Evolutionary conservation across 2,888 invertebrate species (phyloP), one percentile per base, ranked within the genome.

Genomic region (Doris montereyensis): DNA sequence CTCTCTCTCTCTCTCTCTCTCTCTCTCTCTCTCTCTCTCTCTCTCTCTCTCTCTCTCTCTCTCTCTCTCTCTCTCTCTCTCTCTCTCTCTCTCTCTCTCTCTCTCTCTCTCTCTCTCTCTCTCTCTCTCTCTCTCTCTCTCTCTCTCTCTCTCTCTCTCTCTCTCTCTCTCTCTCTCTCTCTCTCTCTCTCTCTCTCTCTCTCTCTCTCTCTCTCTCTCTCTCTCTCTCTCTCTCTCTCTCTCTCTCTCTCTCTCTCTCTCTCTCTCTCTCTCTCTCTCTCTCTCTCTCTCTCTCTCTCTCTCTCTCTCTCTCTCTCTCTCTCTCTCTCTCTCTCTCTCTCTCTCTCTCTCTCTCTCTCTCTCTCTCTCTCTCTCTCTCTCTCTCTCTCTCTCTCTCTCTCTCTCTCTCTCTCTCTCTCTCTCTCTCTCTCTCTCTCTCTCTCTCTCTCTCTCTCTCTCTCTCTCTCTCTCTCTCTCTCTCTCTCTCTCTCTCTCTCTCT

Each of bases 71-170:
- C 62, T 24, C 28, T 24, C 21, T 8, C 28, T 24, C 28, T 65
- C 4, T 28, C 67, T 28, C 67, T 65, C 67, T 65, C 67, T 26
- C 28, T 65, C 67, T 65, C 67, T 65, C 67, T 65, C 67, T 65
- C 67, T 65, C 67, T 65, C 67, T 65, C 67, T 65, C 67, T 65
- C 28, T 65, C 67, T 65, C 67, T 65, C 21, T 65, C 21, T 65
- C 67, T 65, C 28, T 26, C 67, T 65, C 67, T 24, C 21, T 65
- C 67, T 26, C 67, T 65, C 67, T 26, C 67, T 65, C 67, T 65
- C 28, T 65, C 67, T 26, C 67, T 65, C 24, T 65, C 28, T 26
- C 28, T 58, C 58, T 58, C 58, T 58, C 58, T 58, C 58, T 58
- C 58, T 58, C 58, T 58, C 58, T 58, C 58, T 58, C 58, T 58